Evolutionary conservation across 2,888 invertebrate genomes (phyloP), one percentile per base, ranked within the genome.

Genomic region (Odontocerum albicorne): DNA sequence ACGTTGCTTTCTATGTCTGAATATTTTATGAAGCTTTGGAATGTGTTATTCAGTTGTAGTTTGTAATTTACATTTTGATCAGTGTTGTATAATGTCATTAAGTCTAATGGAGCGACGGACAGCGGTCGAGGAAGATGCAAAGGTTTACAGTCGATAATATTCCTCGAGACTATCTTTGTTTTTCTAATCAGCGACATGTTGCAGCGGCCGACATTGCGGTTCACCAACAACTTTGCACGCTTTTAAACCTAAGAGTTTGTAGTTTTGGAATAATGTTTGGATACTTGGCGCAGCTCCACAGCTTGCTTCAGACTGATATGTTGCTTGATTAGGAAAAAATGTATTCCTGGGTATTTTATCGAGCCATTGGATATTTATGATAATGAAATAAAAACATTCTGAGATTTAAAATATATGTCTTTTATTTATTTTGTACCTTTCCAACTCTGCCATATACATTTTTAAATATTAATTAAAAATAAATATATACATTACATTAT

Each of bases 21-120:
- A 58, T 61, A 58, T 61, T 61, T 61, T 61, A 58, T 58, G 57
- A 57, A 42, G 60, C 60, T 61, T 54, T 61, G 55, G 58, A 61
- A 61, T 61, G n/a, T n/a, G 60, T 61, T 61, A 61, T 46, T 57
- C 56, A 54, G 60, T 57, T 61, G 57, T 59, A 56, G 54, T 22
- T 57, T 55, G 58, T 53, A 61, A 55, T 57, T 53, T 49, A 55
- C 40, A 46, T 44, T 51, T 50, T 31, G n/a, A 47, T 61, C 55
- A 45, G 57, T 58, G 58, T 61, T 50, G 57, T 58, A 49, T 45
- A 57, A 19, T 47, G 50, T 49, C 35, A 43, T 40, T 4, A 8
- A 16, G 13, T 10, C 42, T 13, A 20, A 4, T 20, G 21, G 12
- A 12, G 42, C 13, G 19, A 22, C 22, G n/a, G 42, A 20, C 42